These are phyloP conservation scores for Lytechinus variegatus DNA, from an alignment of 35 echinoderm and acorn worm species.

Conservation along the genomic window DNA sequence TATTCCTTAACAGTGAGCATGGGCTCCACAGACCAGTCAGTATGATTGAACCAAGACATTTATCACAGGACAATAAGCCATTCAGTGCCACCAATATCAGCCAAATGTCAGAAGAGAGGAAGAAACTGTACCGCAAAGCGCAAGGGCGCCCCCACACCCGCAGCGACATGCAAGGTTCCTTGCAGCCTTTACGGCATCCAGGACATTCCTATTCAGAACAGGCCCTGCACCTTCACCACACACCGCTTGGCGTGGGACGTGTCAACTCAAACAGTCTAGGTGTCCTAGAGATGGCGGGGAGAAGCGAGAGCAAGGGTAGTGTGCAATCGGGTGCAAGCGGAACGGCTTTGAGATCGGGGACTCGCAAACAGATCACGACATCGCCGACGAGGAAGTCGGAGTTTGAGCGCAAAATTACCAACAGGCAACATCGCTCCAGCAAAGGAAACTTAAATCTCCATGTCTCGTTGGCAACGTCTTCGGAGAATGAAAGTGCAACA, in stretches of 20 bases:
- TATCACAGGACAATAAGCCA: slow-evolving; percentile 30
- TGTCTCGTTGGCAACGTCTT: not conserved
- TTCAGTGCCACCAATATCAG: slow-evolving; percentile 27
- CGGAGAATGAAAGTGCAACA: not conserved
- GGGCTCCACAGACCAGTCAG: slow-evolving; percentile 17
- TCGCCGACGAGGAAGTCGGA: slow-evolving; percentile 54
- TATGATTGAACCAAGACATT: slow-evolving; percentile 40
- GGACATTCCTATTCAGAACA: slow-evolving; percentile 43
- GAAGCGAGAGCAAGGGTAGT: slow-evolving; percentile 59
- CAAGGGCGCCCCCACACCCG: slow-evolving; percentile 22
- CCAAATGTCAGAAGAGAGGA: not conserved
- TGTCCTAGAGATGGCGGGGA: slow-evolving; percentile 33
- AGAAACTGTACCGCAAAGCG: slow-evolving; percentile 33
- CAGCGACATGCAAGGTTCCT: slow-evolving; percentile 38
- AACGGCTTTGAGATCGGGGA: not conserved
- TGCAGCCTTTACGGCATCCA: slow-evolving; percentile 51
- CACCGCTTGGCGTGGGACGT: slow-evolving; percentile 14
- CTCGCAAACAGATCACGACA: not conserved
- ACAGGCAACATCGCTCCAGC: slow-evolving; percentile 52
- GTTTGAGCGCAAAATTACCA: slow-evolving; percentile 53
- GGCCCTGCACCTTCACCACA: slow-evolving; percentile 53
- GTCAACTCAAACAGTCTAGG: slow-evolving; percentile 47
- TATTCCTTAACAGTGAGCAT: slow-evolving; percentile 19
- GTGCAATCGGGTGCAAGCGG: slow-evolving; percentile 51
- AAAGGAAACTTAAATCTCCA: not conserved